Percentiles rank a stretch among this genome's conserved stretches.
Evolutionary conservation across 2,888 invertebrate genomes (phyloP).

Genomic region (Mimumesa dahlbomi): DNA sequence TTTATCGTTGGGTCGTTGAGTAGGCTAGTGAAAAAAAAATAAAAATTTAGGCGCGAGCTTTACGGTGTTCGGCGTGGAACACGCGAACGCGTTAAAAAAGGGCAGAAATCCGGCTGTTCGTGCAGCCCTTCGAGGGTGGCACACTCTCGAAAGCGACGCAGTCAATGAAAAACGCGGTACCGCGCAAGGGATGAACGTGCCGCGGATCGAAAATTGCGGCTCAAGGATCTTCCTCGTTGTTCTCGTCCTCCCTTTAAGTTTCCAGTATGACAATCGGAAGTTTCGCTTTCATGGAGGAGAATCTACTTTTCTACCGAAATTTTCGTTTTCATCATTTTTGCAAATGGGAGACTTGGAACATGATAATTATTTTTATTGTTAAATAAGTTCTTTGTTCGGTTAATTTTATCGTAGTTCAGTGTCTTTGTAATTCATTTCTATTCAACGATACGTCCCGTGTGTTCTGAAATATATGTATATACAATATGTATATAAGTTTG

Average conservation of each 20-base stretch:
- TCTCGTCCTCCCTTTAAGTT: not conserved
- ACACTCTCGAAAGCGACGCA: slow-evolving; percentile 37
- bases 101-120: slow-evolving; percentile 42
- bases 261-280: not conserved
- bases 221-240: slow-evolving; percentile 20
- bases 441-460: no score
- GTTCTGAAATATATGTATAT: no score
- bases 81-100: slow-evolving; percentile 20
- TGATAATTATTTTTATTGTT: no score
- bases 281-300: not conserved
- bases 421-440: no score
- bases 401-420: no score
- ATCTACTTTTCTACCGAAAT: no score
- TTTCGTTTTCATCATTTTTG: no score
- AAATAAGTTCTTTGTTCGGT: no score
- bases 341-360: no score
- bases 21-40: no score
- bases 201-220: slow-evolving; percentile 51
- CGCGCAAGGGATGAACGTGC: slow-evolving; percentile 45
- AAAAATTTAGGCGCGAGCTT: slow-evolving; percentile 7
- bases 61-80: slow-evolving; percentile 19
- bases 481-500: no score
- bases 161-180: slow-evolving; percentile 44
- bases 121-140: slow-evolving; percentile 47
- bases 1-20: not conserved